phyloP scores from a whole-genome alignment of 2,113 vertebrate genomes.

The Stomatorhinus ivindoensis region DNA sequence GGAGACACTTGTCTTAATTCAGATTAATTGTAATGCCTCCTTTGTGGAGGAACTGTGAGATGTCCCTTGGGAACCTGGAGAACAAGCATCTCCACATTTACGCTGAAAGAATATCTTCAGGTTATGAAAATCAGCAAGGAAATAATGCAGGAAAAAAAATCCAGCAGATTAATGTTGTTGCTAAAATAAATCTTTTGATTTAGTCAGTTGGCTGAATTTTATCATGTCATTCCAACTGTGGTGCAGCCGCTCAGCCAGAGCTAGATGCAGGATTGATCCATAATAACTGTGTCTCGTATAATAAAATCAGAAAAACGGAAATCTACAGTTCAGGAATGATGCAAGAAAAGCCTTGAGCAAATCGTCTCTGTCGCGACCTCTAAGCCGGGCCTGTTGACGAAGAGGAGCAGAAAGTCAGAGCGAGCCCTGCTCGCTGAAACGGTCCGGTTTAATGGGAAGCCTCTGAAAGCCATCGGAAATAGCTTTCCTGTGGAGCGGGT shows the following conservation, averaged over 20 bases:
- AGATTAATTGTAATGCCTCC: slow-evolving; percentile 61
- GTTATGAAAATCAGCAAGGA: not conserved
- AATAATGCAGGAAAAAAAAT: not conserved
- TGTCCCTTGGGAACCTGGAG: slow-evolving; percentile 7
- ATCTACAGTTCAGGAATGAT: not conserved
- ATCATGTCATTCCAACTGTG: not conserved
- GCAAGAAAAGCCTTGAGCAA: not conserved
- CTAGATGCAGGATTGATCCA: not conserved
- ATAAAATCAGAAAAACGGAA: not conserved
- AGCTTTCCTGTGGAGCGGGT: not conserved
- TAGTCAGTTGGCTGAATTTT: not conserved
- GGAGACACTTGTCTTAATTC: slow-evolving; percentile 69
- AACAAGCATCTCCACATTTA: not conserved
- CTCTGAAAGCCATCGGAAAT: not conserved
- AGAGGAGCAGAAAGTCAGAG: not conserved
- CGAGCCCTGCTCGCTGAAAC: not conserved
- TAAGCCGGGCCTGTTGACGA: not conserved
- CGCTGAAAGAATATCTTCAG: not conserved
- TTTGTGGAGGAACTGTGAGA: slow-evolving; percentile 44
- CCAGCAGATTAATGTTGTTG: not conserved
- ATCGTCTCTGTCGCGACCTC: not conserved
- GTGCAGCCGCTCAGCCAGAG: not conserved
- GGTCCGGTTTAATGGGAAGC: not conserved
- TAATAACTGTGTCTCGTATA: not conserved
- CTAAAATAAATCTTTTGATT: not conserved